Conservation (phyloP, 92 coral and sea anemone genomes). For the Porites evermanni region DNA sequence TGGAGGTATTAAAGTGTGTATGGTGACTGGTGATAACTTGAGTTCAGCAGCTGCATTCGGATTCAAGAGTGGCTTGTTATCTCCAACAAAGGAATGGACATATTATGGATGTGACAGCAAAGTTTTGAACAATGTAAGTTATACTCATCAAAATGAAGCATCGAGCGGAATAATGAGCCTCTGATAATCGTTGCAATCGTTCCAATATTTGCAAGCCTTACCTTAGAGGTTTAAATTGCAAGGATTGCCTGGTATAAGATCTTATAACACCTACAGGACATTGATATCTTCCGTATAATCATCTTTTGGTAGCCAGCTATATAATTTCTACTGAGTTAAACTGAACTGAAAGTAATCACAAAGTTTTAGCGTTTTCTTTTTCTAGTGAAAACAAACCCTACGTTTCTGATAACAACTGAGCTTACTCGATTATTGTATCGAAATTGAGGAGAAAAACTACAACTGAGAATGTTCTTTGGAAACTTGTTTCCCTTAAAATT, state of each 20-base stretch:
- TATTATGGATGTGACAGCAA: slow-evolving; percentile 70
- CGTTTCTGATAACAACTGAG: too few species aligned
- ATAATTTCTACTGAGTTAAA: neutral
- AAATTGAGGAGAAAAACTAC: too few species aligned
- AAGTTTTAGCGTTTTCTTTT: too few species aligned
- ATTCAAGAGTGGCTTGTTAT: slow-evolving; percentile 60
- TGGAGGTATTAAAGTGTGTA: slow-evolving; percentile 63
- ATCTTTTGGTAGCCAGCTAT: neutral
- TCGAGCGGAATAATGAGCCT: neutral
- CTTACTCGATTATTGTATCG: too few species aligned
- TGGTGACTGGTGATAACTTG: slow-evolving; percentile 75
- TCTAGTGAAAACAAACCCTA: too few species aligned
- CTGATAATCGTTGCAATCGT: neutral
- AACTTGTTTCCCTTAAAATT: too few species aligned
- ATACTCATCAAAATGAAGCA: neutral
- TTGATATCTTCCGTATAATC: neutral
- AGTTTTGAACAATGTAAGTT: slow-evolving; percentile 42
- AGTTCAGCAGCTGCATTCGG: slow-evolving; percentile 74
- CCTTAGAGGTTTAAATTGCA: too few species aligned
- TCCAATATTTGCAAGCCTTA: neutral
- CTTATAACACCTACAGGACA: neutral
- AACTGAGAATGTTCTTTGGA: neutral
- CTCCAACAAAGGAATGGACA: slow-evolving; percentile 43
- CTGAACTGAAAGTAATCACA: too few species aligned
- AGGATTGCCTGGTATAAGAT: neutral